Evolutionary conservation across 2,113 vertebrate species (phyloP), one percentile per base, ranked within the genome.

Genomic region (Vireo altiloquus): DNA sequence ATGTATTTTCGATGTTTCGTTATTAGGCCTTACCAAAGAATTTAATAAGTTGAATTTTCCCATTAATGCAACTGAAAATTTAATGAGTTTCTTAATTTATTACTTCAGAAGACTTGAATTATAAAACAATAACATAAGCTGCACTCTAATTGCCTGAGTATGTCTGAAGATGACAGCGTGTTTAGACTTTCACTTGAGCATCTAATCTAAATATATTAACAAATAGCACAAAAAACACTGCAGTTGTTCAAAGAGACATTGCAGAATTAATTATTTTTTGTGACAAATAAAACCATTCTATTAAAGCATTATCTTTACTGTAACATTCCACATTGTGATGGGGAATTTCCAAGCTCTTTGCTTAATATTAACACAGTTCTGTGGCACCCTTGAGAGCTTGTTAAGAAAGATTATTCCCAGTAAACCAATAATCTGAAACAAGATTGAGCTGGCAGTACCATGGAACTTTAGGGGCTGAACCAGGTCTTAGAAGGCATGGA

Each of bases 141-240:
- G 85, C 70, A 83, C 92, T 91, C 90, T 98, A 96, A 98, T 96
- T 97, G 97, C 96, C 79, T 71, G 52, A 96, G 90, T 92, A 80
- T 74, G 85, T 93, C 96, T 97, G 91, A 95, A 87, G 92, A 97
- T 95, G 96, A 95, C 89, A 96, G 80, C 3, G 5, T 96, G 86
- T 95, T 97, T 97, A 94, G 95, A 95, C 90, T 98, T 96, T 96
- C 88, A 84, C 68, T 96, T 96, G 81, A 96, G 93, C 95, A 97
- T 97, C 96, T 96, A 64, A 98, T 97, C 94, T 97, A 96, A 97
- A 97, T 97, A 92, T 86, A 97, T 97, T 93, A 97, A 76, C 80
- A 94, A 79, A 87, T 12, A 78, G 53, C 79, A 94, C 57, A 89
- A 66, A 89, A 87, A 77, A 37, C 87, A 59, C 69, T 61, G 66